A percentile compares a stretch with the other conserved stretches of the same genome.
Evolutionary conservation across 2,797 vertebrate species (phyloP).

Genomic region (Echiichthys vipera): DNA sequence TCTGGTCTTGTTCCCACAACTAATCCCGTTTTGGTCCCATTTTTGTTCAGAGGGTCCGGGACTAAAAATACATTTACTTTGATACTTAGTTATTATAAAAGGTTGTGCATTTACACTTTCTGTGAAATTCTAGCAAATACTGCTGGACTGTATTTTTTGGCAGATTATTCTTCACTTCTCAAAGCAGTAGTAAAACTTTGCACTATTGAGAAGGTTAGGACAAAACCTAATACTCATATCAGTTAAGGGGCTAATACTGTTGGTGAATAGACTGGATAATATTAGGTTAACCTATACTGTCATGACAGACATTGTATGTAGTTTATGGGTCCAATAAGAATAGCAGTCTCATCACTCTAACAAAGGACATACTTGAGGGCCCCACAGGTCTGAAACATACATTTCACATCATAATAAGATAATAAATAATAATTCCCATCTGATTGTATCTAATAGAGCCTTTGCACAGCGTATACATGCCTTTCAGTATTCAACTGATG

Average conservation of each 20-base stretch:
- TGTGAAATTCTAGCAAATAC: neutral
- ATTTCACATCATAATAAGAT: constrained; percentile 16
- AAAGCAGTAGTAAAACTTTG: constrained; percentile 35
- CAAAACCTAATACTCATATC: constrained; percentile 26
- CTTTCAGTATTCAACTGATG: constrained; percentile 55
- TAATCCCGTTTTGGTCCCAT: constrained; percentile 26
- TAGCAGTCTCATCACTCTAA: constrained; percentile 59
- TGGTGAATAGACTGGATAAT: constrained; percentile 53
- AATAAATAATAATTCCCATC: constrained; percentile 17
- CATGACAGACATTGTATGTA: constrained; percentile 67
- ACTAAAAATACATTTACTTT: constrained; percentile 42
- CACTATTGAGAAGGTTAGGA: constrained; percentile 19
- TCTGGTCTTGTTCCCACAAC: constrained; percentile 41
- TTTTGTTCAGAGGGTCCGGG: constrained; percentile 25
- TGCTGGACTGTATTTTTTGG: constrained; percentile 11
- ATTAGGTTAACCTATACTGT: constrained; percentile 68
- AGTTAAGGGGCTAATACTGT: constrained; percentile 38
- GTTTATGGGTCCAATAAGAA: constrained; percentile 74
- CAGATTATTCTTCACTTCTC: constrained; percentile 22
- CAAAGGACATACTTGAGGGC: constrained; percentile 60
- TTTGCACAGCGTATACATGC: constrained; percentile 43
- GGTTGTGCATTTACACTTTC: neutral
- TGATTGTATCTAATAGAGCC: constrained; percentile 44
- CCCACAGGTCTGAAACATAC: constrained; percentile 46
- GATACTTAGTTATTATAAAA: constrained; percentile 23